These are phyloP conservation scores for Corythornis vintsioides DNA, from an alignment of 2,113 vertebrate genomes.

Conservation along the genomic window DNA sequence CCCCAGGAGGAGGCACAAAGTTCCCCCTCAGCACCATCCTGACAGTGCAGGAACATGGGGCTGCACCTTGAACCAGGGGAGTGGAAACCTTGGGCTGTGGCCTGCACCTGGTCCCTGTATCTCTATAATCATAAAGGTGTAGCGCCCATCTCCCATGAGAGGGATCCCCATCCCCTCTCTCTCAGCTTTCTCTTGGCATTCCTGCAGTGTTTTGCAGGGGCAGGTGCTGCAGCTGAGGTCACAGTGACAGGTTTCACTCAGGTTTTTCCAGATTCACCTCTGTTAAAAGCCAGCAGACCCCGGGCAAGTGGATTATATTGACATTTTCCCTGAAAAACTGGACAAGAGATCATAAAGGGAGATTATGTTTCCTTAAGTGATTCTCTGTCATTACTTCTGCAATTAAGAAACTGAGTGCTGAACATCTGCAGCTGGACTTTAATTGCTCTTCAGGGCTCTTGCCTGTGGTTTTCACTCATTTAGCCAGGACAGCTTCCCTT, in stretches of 20 bases:
- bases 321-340: not conserved
- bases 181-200: not conserved
- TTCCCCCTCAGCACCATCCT: not conserved
- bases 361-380: not conserved
- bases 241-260: accelerated
- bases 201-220: not conserved
- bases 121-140: too few species aligned
- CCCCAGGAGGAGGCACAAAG: accelerated
- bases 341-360: not conserved
- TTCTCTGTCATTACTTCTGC: not conserved
- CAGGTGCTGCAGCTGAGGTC: not conserved
- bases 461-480: not conserved
- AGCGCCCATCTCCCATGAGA: not conserved
- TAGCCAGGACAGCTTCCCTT: not conserved
- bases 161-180: not conserved
- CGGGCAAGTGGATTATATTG: not conserved
- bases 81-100: not conserved
- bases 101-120: too few species aligned
- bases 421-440: not conserved
- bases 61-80: not conserved
- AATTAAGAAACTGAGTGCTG: not conserved
- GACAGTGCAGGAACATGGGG: not conserved
- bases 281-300: not conserved
- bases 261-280: not conserved
- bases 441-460: not conserved